Conservation (phyloP, 2,888 invertebrate genomes). For the Meganola albula region DNA sequence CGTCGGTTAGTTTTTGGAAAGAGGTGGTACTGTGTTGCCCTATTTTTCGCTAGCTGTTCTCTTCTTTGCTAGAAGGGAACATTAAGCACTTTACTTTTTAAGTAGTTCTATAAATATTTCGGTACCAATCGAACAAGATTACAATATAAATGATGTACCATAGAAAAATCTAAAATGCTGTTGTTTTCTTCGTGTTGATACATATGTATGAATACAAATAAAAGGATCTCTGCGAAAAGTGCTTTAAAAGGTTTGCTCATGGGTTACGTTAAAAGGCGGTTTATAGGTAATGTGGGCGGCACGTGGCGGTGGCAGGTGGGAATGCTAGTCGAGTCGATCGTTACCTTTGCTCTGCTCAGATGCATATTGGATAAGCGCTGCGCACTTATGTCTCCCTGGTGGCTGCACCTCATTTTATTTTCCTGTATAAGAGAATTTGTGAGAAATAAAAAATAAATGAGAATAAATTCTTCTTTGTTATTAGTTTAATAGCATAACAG, state of each 20-base stretch:
- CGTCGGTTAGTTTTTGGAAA: too few relatives aligned
- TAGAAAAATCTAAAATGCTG: too few relatives aligned
- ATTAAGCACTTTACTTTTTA: too few relatives aligned
- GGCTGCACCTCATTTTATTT: constrained; percentile 13
- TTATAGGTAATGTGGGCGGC: constrained; percentile 14
- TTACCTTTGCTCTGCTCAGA: constrained; percentile 11
- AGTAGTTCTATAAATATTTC: too few relatives aligned
- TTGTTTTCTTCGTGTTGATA: not conserved
- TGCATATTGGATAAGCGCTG: constrained; percentile 25
- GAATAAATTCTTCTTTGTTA: too few relatives aligned
- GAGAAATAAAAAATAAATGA: constrained; percentile 1
- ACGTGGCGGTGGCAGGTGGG: constrained; percentile 22
- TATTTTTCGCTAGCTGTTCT: too few relatives aligned
- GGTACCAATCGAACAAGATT: too few relatives aligned
- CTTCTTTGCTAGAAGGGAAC: too few relatives aligned
- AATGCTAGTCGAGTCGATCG: constrained; percentile 16
- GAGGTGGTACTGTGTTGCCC: too few relatives aligned
- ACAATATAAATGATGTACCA: too few relatives aligned
- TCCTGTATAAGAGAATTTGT: constrained; percentile 9
- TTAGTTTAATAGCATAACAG: too few relatives aligned
- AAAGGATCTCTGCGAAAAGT: constrained; percentile 10
- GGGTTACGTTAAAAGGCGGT: constrained; percentile 15
- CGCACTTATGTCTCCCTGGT: constrained; percentile 18
- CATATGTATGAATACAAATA: constrained; percentile 4
- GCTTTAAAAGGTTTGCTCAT: constrained; percentile 14